Evolutionary conservation across 2,113 vertebrate genomes (phyloP).

Genomic region (Irena cyanogastra): DNA sequence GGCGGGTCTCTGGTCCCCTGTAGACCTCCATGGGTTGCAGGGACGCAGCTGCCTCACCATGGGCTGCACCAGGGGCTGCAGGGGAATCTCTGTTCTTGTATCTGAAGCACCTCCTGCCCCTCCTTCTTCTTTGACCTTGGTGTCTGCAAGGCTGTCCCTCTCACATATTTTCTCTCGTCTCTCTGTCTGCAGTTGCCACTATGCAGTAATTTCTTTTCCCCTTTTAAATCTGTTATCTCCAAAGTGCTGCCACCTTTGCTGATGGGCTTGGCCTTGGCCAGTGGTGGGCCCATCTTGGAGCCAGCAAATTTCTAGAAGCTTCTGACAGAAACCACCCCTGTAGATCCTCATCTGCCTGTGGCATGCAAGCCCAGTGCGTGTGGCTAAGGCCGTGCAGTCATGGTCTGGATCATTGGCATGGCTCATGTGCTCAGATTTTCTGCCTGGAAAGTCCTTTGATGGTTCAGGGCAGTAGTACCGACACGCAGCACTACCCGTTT

Average conservation of each 20-base stretch:
- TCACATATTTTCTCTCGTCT: neutral
- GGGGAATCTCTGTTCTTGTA: neutral
- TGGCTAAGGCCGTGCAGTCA: fast-evolving
- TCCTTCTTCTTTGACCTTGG: neutral
- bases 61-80: neutral
- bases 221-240: neutral
- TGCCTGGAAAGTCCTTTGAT: neutral
- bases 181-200: neutral
- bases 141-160: neutral
- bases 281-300: neutral
- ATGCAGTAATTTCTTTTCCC: neutral
- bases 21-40: neutral
- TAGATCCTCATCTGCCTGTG: neutral
- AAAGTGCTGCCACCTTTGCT: neutral
- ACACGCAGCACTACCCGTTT: neutral
- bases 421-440: neutral
- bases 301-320: neutral
- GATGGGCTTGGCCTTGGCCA: fast-evolving
- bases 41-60: neutral
- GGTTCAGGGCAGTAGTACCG: neutral
- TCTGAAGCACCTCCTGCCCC: neutral
- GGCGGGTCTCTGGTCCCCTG: neutral
- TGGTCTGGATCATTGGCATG: neutral
- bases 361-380: neutral
- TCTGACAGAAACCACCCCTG: neutral